These are phyloP conservation scores for Coenobita brevimanus DNA, from an alignment of 1,140 invertebrate species.

Conservation along the genomic window DNA sequence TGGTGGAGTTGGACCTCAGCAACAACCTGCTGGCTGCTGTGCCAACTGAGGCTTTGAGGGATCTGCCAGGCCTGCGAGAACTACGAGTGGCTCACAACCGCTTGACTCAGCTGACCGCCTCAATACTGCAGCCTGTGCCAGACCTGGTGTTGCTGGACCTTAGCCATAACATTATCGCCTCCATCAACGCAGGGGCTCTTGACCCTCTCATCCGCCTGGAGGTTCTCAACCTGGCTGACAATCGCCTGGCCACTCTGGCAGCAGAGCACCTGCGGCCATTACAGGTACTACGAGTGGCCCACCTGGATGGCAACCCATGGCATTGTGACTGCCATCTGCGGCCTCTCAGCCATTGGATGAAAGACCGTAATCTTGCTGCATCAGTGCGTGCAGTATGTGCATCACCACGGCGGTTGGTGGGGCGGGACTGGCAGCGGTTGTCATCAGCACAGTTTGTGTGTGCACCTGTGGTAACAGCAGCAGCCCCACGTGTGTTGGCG, in stretches of 20 bases:
- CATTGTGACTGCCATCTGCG: conserved; percentile 86
- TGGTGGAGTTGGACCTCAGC: conserved; percentile 87
- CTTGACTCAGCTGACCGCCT: conserved; percentile 80
- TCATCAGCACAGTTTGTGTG: conserved; percentile 87
- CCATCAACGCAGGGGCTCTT: conserved; percentile 82
- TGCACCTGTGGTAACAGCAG: conserved; percentile 75
- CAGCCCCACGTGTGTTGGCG: conserved; percentile 60
- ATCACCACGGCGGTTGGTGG: conserved; percentile 78
- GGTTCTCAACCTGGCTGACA: conserved; percentile 85
- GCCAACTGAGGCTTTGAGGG: conserved; percentile 81
- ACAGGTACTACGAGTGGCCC: conserved; percentile 81
- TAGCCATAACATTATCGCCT: conserved; percentile 80
- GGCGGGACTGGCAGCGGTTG: conserved; percentile 82
- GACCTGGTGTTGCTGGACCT: conserved; percentile 84
- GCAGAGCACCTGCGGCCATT: conserved; percentile 80
- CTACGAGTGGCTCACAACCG: conserved; percentile 83
- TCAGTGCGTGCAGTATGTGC: conserved; percentile 81
- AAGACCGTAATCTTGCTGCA: conserved; percentile 82
- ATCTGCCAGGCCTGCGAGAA: conserved; percentile 82
- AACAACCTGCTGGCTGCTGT: conserved; percentile 81
- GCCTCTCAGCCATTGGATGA: conserved; percentile 84
- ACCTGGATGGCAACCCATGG: conserved; percentile 86
- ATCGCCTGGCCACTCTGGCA: conserved; percentile 79
- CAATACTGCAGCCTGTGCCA: conserved; percentile 80
- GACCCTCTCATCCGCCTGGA: conserved; percentile 82